These are phyloP conservation scores for Slavum lentiscoides DNA, from an alignment of 2,888 invertebrate species.

Conservation along the genomic window DNA sequence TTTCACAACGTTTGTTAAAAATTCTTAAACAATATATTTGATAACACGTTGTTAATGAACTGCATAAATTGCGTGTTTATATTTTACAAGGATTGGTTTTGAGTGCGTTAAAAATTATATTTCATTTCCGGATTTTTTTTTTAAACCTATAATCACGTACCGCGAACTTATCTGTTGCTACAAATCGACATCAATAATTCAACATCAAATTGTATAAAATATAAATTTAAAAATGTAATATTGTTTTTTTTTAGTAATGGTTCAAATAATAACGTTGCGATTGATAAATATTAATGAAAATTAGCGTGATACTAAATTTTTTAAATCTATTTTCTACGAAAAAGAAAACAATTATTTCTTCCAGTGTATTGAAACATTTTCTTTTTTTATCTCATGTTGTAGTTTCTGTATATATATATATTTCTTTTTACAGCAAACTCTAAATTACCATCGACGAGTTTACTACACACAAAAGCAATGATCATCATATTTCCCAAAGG, in stretches of 20 bases:
- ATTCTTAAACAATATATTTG: neutral
- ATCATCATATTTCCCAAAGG: slow-evolving; percentile 47
- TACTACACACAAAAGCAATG: slow-evolving; percentile 28
- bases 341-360: neutral
- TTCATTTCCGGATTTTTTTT: too few relatives aligned
- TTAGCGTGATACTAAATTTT: neutral
- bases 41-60: neutral
- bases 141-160: too few relatives aligned
- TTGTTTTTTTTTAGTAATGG: too few relatives aligned
- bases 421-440: slow-evolving; percentile 9
- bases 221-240: too few relatives aligned
- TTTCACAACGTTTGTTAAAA: slow-evolving; percentile 5
- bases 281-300: too few relatives aligned
- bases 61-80: neutral
- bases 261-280: too few relatives aligned
- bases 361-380: neutral
- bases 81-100: neutral
- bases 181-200: too few relatives aligned
- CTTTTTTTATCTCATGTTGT: neutral
- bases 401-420: neutral
- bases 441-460: slow-evolving; percentile 44
- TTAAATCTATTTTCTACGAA: neutral
- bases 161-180: too few relatives aligned
- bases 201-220: too few relatives aligned
- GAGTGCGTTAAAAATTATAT: too few relatives aligned